These are phyloP conservation scores for Barbus barbus DNA, from an alignment of 2,113 vertebrate species.

Conservation along the genomic window DNA sequence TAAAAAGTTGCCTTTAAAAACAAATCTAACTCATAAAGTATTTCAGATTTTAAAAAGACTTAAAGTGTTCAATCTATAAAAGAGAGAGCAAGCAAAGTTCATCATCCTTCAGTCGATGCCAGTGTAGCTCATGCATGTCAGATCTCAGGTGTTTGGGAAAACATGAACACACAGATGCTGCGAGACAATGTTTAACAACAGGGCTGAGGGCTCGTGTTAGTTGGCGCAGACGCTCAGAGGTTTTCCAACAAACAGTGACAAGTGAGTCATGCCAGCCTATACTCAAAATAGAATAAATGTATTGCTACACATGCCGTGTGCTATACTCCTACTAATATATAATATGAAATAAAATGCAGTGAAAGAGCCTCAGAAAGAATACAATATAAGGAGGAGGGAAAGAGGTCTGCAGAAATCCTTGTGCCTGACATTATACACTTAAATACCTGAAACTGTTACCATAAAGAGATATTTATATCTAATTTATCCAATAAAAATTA, in stretches of 20 bases:
- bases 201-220: conserved; percentile 3
- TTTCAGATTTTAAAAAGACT: not conserved
- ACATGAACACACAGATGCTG: not conserved
- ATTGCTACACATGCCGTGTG: not conserved
- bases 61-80: not conserved
- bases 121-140: not conserved
- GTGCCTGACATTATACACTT: not conserved
- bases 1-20: too few species aligned
- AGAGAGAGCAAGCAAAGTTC: not conserved
- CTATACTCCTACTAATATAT: conserved; percentile 45
- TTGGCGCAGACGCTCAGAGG: conserved; percentile 8
- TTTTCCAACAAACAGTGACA: conserved; percentile 38
- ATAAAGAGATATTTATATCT: not conserved
- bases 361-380: not conserved
- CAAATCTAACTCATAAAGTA: too few species aligned
- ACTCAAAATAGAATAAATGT: conserved; percentile 39
- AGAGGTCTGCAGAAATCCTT: not conserved
- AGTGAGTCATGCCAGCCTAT: conserved; percentile 49
- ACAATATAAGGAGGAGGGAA: not conserved
- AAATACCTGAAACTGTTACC: not conserved
- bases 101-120: not conserved
- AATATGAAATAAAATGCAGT: conserved; percentile 44
- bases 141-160: not conserved
- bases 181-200: not conserved
- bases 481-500: too few species aligned